Percentiles rank a stretch among this genome's conserved stretches.
phyloP scores from a whole-genome alignment of 2,888 invertebrate species.

The Tinea pellionella region DNA sequence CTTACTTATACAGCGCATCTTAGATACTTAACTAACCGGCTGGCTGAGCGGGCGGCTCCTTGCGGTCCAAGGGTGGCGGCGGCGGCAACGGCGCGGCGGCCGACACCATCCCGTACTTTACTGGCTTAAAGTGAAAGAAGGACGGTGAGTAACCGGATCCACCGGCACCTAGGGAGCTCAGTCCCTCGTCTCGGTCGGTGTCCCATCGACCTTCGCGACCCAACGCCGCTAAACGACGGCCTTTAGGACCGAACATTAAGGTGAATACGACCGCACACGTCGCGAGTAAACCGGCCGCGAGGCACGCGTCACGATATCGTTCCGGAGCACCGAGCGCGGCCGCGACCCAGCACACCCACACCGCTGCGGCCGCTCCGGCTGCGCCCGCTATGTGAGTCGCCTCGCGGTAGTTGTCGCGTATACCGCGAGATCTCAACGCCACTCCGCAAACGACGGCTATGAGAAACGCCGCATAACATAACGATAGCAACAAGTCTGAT shows the following conservation, averaged over 20 bases:
- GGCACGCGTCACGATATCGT: slow-evolving; percentile 85
- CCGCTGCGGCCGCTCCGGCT: slow-evolving; percentile 85
- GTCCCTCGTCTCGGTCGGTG: slow-evolving; percentile 84
- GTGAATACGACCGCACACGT: slow-evolving; percentile 88
- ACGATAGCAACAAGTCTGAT: slow-evolving; percentile 78
- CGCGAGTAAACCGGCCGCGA: slow-evolving; percentile 89
- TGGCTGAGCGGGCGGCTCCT: slow-evolving; percentile 65
- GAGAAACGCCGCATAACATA: slow-evolving; percentile 86
- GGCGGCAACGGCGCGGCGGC: slow-evolving; percentile 47
- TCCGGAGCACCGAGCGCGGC: slow-evolving; percentile 84
- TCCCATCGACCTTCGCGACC: slow-evolving; percentile 89
- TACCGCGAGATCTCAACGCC: slow-evolving; percentile 86
- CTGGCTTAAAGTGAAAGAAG: slow-evolving; percentile 93
- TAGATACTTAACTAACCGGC: slow-evolving; percentile 71
- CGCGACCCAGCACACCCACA: slow-evolving; percentile 87
- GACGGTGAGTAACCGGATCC: slow-evolving; percentile 91
- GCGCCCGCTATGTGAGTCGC: slow-evolving; percentile 92
- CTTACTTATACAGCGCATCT: slow-evolving; percentile 1
- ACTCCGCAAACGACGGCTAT: slow-evolving; percentile 87
- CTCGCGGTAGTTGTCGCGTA: slow-evolving; percentile 93
- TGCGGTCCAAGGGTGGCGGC: slow-evolving; percentile 62
- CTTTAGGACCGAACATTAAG: slow-evolving; percentile 95
- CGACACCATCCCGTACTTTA: slow-evolving; percentile 80
- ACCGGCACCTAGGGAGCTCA: slow-evolving; percentile 82
- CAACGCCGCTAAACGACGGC: slow-evolving; percentile 90